Conservation (phyloP, 2,113 vertebrate species). For the Helogale parvula region DNA sequence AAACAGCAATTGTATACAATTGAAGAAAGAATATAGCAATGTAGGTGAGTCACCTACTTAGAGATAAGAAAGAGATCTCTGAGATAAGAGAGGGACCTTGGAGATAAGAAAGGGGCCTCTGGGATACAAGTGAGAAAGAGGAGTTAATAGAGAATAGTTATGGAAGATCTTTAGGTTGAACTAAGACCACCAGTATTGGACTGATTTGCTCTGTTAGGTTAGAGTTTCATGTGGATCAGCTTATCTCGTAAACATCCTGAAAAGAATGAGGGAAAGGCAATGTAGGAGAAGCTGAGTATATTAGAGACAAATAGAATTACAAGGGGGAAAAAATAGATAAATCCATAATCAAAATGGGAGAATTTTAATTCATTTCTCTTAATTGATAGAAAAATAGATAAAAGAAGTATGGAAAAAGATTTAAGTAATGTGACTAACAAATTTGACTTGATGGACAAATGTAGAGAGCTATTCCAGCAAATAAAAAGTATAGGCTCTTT, state of each 20-base stretch:
- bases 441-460: background rate
- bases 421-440: background rate
- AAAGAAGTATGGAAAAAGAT: background rate
- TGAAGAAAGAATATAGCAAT: background rate
- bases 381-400: background rate
- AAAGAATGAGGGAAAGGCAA: background rate
- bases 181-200: background rate
- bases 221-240: background rate
- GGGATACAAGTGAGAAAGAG: background rate
- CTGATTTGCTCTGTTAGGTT: background rate
- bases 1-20: background rate
- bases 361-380: background rate
- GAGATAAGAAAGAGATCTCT: background rate
- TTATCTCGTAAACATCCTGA: background rate
- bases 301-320: background rate
- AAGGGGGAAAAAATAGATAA: background rate
- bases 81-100: too few species aligned
- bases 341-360: background rate
- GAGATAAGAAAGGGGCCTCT: too few species aligned
- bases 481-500: background rate
- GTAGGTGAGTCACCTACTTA: background rate
- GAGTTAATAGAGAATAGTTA: background rate
- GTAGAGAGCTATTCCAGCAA: background rate
- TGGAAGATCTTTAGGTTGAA: background rate
- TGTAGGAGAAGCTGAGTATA: background rate